Percentiles rank a stretch among this genome's conserved stretches.
Evolutionary conservation across 2,888 invertebrate species (phyloP).

Genomic region (Ashinkailepas kermadecensis): DNA sequence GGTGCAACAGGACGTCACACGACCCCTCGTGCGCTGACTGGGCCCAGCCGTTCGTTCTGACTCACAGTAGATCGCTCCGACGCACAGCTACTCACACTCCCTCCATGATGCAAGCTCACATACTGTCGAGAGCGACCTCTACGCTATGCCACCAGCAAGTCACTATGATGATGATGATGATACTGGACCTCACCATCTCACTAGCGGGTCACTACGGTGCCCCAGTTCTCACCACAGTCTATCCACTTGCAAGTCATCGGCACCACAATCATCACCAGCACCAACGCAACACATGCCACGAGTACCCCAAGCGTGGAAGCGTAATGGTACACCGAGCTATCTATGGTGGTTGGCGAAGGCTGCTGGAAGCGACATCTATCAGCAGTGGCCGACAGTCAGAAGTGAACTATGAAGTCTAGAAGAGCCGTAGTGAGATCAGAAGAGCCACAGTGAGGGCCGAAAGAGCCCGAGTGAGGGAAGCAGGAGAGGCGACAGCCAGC

Average conservation of each 20-base stretch:
- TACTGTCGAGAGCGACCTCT: neutral
- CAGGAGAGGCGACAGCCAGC: no score
- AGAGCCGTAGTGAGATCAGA: no score
- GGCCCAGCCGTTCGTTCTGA: neutral
- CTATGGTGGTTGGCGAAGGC: neutral
- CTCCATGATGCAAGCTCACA: neutral
- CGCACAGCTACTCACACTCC: neutral
- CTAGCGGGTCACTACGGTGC: neutral
- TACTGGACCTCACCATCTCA: neutral
- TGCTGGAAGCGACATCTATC: neutral
- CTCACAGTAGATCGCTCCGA: neutral
- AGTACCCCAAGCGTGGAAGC: conserved; percentile 6
- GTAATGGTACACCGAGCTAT: neutral
- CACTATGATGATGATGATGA: neutral
- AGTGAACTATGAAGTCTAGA: neutral
- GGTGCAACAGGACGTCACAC: no score
- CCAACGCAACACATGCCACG: neutral
- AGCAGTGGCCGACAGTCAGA: neutral
- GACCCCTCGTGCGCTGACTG: no score
- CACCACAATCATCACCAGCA: neutral
- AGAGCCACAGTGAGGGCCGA: neutral
- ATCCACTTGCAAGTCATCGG: neutral
- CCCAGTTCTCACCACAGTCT: neutral
- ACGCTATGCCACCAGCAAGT: neutral
- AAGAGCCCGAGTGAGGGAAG: neutral